Base-by-base conservation (phyloP, 2,113 vertebrate genomes). In the Labeo rohita region DNA sequence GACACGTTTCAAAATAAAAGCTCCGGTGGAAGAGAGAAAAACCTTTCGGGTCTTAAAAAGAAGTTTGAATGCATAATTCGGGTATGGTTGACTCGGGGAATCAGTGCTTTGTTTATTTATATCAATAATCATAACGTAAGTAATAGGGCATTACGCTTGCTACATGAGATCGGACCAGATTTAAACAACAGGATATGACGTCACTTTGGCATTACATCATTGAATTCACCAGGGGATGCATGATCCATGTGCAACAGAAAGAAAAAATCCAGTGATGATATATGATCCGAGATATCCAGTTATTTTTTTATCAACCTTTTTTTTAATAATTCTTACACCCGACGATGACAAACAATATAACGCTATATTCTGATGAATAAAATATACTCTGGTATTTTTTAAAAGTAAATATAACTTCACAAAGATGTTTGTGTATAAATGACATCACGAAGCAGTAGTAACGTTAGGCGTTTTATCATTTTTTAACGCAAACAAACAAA, bases 1-100 rank as follows among this genome's bases (percentile, higher is more conserved):
- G 16, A 12, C 8, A 52, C 28, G n/a, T 63, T 89, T 88, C 90
- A 91, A 84, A 89, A 91, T 89, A 91, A 85, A 91, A 91, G 90
- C 56, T n/a, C 18, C 8, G 10, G 1, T 74, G 10, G 8, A 8
- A 15, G 49, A 36, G 18, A 49, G 39, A 2, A 50, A 28, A 2
- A 4, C 3, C n/a, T 28, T 36, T 36, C 10, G 34, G 49, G 43
- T 23, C 6, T 23, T 13, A 74, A 13, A 74, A 23, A 23, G n/a
- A 43, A 2, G 16, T 45, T 39, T 72, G 5, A 21, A 13, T 75
- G 6, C 49, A 13, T 9, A 66, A 9, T 6, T 66, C 23, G 12
- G 1, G 11, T 75, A 15, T 23, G 11, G 11, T 21, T 75, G 2
- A 47, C 9, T 12, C 16, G 16, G 11, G 9, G 54, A 59, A 47